These are phyloP conservation scores for Drosophila pseudoananassae DNA, from an alignment of 1,140 invertebrate species.

Conservation along the genomic window DNA sequence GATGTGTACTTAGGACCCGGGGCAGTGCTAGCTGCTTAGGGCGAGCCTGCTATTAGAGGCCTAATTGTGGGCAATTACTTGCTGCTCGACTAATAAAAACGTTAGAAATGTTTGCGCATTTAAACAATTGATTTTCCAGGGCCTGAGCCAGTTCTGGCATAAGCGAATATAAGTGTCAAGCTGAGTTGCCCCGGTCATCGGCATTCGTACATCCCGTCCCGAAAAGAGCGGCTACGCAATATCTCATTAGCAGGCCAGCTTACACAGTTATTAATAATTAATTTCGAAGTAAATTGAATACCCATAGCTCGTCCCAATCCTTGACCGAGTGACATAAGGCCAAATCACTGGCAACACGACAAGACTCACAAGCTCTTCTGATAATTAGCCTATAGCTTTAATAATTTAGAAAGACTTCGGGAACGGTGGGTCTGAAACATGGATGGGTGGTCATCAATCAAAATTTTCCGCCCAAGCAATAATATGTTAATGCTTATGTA, in stretches of 20 bases:
- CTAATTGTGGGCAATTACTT: conserved; percentile 80
- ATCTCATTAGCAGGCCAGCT: conserved; percentile 60
- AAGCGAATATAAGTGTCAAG: conserved; percentile 62
- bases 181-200: conserved; percentile 30
- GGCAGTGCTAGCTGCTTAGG: conserved; percentile 30
- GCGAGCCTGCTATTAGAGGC: conserved; percentile 66
- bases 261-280: conserved; percentile 78
- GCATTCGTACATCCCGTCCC: conserved; percentile 6
- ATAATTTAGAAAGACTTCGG: conserved; percentile 58
- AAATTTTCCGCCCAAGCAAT: conserved; percentile 48
- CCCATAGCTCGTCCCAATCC: conserved; percentile 40
- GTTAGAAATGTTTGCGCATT: conserved; percentile 81
- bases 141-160: conserved; percentile 52
- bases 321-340: conserved; percentile 29
- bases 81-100: conserved; percentile 74
- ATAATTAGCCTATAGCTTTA: conserved; percentile 74
- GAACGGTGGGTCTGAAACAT: conserved; percentile 12
- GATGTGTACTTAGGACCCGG: conserved; percentile 56
- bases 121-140: conserved; percentile 69
- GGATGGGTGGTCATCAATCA: conserved; percentile 24
- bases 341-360: conserved; percentile 28
- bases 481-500: background rate
- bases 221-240: background rate
- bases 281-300: conserved; percentile 72
- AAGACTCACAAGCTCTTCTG: conserved; percentile 43